Evolutionary conservation across 2,113 vertebrate species (phyloP).

Genomic region (rat (Rattus norvegicus)): GRCr8 NC_086020.1:118579501-118580000

Average conservation of each 20-base stretch:
- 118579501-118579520: slow-evolving; percentile 17
- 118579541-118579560: not conserved
- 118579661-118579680: not conserved
- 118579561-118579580: not conserved
- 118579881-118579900: not conserved
- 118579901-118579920: not conserved
- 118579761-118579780: not conserved
- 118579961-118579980: not conserved
- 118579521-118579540: not conserved
- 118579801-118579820: not conserved
- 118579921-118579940: not conserved
- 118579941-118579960: not conserved
- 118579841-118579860: not conserved
- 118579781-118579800: not conserved
- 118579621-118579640: not conserved
- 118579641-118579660: not conserved
- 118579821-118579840: not conserved
- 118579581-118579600: not conserved
- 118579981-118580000: not conserved
- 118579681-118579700: not conserved
- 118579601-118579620: not conserved
- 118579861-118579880: not conserved
- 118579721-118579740: not conserved
- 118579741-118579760: not conserved
- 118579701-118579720: not conserved